phyloP scores from a whole-genome alignment of 2,797 vertebrate species.

The Acipenser ruthenus region DNA sequence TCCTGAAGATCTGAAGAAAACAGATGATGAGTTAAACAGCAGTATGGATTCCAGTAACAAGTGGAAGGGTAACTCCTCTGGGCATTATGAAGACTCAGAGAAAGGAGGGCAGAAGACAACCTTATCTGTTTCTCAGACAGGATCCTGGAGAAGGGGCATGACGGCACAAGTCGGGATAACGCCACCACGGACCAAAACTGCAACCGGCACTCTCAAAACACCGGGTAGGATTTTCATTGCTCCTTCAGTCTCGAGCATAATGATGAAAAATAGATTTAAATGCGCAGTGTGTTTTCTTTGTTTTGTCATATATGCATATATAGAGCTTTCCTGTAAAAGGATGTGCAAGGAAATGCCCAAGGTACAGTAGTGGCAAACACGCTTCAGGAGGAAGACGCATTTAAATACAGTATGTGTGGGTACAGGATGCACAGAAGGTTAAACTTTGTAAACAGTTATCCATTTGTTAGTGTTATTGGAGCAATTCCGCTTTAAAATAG shows the following conservation, averaged over 20 bases:
- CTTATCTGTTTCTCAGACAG: constrained; percentile 67
- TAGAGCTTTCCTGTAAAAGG: neutral
- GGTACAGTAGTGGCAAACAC: too few relatives aligned
- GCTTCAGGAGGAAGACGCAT: too few relatives aligned
- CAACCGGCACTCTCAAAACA: constrained; percentile 58
- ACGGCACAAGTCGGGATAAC: constrained; percentile 70
- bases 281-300: neutral
- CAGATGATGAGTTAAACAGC: constrained; percentile 57
- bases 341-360: too few relatives aligned
- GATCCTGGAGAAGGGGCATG: constrained; percentile 80
- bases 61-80: constrained; percentile 68
- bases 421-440: too few relatives aligned
- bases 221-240: constrained; percentile 44
- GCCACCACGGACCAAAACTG: constrained; percentile 62
- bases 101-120: constrained; percentile 63
- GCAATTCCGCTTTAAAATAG: too few relatives aligned
- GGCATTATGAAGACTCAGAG: constrained; percentile 55
- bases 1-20: constrained; percentile 67
- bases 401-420: too few relatives aligned
- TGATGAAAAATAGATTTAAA: constrained; percentile 1
- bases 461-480: too few relatives aligned
- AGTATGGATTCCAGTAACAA: constrained; percentile 70
- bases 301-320: neutral
- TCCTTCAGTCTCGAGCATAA: neutral
- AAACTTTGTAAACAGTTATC: too few relatives aligned